phyloP scores from a whole-genome alignment of 1,140 invertebrate genomes.

The Microplitis demolitor region DNA sequence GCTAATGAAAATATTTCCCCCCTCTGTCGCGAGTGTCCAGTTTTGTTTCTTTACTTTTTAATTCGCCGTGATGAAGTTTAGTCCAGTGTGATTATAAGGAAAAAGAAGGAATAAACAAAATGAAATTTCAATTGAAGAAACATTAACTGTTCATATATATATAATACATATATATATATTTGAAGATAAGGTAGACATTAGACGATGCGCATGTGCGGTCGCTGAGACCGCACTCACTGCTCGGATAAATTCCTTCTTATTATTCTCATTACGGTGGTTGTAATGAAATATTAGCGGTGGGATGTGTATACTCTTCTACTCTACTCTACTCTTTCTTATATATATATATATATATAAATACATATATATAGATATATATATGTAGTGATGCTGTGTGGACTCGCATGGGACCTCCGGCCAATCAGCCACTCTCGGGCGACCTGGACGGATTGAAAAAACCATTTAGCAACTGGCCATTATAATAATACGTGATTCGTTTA shows the following conservation, averaged over 20 bases:
- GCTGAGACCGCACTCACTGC: conserved; percentile 20
- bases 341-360: not conserved
- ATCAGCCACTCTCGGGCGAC: conserved; percentile 23
- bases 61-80: not conserved
- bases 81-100: not conserved
- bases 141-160: not conserved
- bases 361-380: not conserved
- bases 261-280: conserved; percentile 58
- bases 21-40: too few relatives aligned
- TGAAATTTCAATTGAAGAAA: conserved; percentile 26
- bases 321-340: not conserved
- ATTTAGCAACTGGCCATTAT: conserved; percentile 64
- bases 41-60: not conserved
- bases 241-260: conserved; percentile 58
- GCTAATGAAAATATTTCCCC: conserved; percentile 52
- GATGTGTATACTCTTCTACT: conserved; percentile 29
- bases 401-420: conserved; percentile 14
- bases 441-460: conserved; percentile 60
- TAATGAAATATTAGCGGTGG: conserved; percentile 58
- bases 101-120: conserved; percentile 11
- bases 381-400: not conserved
- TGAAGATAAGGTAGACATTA: not conserved
- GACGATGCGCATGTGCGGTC: conserved; percentile 20
- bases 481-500: conserved; percentile 64
- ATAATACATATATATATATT: not conserved